Base-by-base conservation (phyloP, 1,140 invertebrate species). In the Thaumatotibia leucotreta region DNA sequence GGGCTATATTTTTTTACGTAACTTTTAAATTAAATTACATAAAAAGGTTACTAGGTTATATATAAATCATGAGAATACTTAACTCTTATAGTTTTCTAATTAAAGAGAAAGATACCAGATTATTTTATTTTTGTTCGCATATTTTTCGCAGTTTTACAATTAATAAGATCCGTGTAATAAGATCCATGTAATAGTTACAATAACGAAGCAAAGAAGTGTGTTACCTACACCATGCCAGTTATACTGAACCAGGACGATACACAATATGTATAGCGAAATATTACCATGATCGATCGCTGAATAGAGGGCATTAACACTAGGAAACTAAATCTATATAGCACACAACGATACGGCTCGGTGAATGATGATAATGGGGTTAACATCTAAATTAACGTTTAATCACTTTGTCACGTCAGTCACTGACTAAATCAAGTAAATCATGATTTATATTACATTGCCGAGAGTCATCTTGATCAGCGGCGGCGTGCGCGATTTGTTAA, bases 381-480 rank as follows among this genome's bases (percentile, higher is more conserved):
- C 27, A 75, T 62, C 32, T 62, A 68, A 67, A 70, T 73, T 23
- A 58, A 2, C 6, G 20, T 20, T 45, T 45, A 78, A 70, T 72
- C 63, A 77, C 27, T 64, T 74, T 72, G 70, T 79, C 74, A 76
- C 75, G 75, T 79, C 73, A 80, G 76, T 72, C 67, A 68, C 17
- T 45, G 20, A 9, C 39, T 45, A 45, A 70, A 72, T n/a, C n/a
- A n/a, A n/a, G n/a, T n/a, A n/a, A n/a, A n/a, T 50, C 54, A 72
- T 58, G 52, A 67, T 74, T 77, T 70, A 75, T 65, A 70, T n/a
- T n/a, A n/a, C 14, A 5, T 31, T 58, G 52, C 8, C 72, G 75
- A 73, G 74, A 74, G 74, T 75, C 79, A 75, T 63, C 75, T 72
- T 67, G 6, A 33, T 35, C 32, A 20, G 76, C 77, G 73, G 73